Evolutionary conservation across 2,113 vertebrate genomes (phyloP).

Genomic region (Periophthalmus modestus): DNA sequence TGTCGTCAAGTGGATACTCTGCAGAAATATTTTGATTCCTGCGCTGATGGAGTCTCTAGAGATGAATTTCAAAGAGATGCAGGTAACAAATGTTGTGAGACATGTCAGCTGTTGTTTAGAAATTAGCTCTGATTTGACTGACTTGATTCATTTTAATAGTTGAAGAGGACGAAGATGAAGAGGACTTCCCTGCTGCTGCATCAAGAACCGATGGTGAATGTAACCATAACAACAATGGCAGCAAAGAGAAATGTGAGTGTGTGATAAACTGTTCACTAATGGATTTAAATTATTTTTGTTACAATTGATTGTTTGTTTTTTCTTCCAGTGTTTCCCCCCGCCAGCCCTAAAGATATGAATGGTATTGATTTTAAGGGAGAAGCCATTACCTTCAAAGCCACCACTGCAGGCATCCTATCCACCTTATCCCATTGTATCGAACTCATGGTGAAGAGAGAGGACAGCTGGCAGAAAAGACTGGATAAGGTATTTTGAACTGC

Average conservation of each 20-base stretch:
- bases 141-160: slow-evolving; percentile 72
- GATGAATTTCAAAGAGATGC: slow-evolving; percentile 93
- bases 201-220: slow-evolving; percentile 85
- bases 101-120: background rate
- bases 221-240: slow-evolving; percentile 89
- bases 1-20: slow-evolving; percentile 82
- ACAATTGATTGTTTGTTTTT: background rate
- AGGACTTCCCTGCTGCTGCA: slow-evolving; percentile 85
- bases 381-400: slow-evolving; percentile 99
- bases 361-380: slow-evolving; percentile 99
- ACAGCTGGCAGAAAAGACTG: slow-evolving; percentile 95
- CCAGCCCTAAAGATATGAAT: slow-evolving; percentile 88
- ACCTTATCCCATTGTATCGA: slow-evolving; percentile 98
- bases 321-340: slow-evolving; percentile 85
- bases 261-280: background rate
- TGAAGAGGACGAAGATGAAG: slow-evolving; percentile 96
- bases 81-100: slow-evolving; percentile 75
- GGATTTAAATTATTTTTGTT: background rate
- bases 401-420: slow-evolving; percentile 95
- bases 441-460: slow-evolving; percentile 95
- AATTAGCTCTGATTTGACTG: background rate
- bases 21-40: slow-evolving; percentile 80
- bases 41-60: slow-evolving; percentile 90
- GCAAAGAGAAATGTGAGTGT: slow-evolving; percentile 92
- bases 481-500: slow-evolving; percentile 85